Base-by-base conservation (phyloP, 2,797 vertebrate genomes). In the Cottoperca gobio region DNA sequence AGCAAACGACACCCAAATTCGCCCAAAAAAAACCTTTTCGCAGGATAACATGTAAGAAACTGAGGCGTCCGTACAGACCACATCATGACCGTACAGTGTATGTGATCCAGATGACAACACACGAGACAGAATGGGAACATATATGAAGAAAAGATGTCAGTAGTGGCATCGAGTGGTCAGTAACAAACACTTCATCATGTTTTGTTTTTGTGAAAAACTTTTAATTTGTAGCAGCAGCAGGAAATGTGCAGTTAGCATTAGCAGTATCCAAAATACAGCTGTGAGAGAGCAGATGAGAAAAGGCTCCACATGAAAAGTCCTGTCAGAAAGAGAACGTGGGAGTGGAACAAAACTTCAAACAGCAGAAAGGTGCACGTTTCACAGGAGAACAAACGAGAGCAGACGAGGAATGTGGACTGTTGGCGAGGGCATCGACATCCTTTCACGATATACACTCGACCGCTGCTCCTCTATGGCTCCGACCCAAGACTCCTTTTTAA, bases 311-410 rank as follows among this genome's bases (percentile, higher is more conserved):
- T 46, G 37, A 21, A 45, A 48, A 35, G 33, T 42, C 8, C 39
- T 65, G 45, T 28, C 52, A 59, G 50, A 43, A 64, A 23, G 70
- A 35, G n/a, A 35, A 16, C 17, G 48, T 60, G 70, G 43, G 42
- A 48, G 61, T 53, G 5, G 16, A 49, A 16, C 16, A 46, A n/a
- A 69, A 39, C 67, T 49, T 31, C 24, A 50, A 50, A 60, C 58
- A n/a, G 17, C 23, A 59, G 46, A 72, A 62, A 54, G 21, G 16
- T 5, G 24, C 42, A 10, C 31, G 19, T 63, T 42, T 42, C 31
- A 48, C 31, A 12, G 67, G 28, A 46, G 24, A 42, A 16, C 43
- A 61, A 24, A 61, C 49, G 11, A 61, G 21, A 33, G 40, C 12
- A 21, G 48, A 46, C 13, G 10, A 59, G n/a, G 40, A 42, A 21